Base-by-base conservation (phyloP, 2,888 invertebrate genomes). In the Unio pictorum region DNA sequence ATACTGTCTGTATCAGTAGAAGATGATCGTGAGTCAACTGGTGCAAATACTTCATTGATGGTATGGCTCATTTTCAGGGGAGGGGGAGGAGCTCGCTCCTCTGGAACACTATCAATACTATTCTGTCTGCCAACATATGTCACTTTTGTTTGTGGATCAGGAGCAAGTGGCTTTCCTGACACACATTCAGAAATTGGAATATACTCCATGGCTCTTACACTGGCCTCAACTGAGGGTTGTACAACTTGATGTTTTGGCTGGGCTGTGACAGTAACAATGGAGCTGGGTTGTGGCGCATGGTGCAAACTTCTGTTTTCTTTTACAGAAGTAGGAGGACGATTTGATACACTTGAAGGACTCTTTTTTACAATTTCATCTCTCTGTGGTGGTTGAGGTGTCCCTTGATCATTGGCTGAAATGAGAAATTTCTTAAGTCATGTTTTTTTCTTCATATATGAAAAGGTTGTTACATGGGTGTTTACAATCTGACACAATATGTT, bases 21-120 rank as follows among this genome's bases (percentile, higher is more conserved):
- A 23, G 62, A 71, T 45, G 34, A 34, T 34, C 34, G 34, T 34
- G 34, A 7, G 34, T 34, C 34, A 34, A 34, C 7, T 34, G 34
- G 34, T 34, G 34, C 34, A 34, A 79, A 79, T 23, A 80, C 78
- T 57, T 77, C 75, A 69, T 75, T 74, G 45, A 65, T 67, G 54
- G 26, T 18, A 64, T 74, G 65, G 57, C 68, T 72, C 4, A 72
- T 73, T 23, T 67, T 78, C 65, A 82, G 78, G 18, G 59, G 65
- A 3, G 86, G 87, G 7, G 84, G 81, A 1, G 88, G 87, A 4
- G 87, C 84, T 17, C 71, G 68, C 55, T 82, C 85, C 23, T 87
- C 86, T 3, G 88, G 87, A n/a, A 87, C 82, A 80, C 87, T 87
- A 68, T 84, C 84, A 4, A 81, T 70, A 74, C 87, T 87, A 5